Conservation (phyloP, 2,797 vertebrate species). For the Takifugu rubripes region DNA sequence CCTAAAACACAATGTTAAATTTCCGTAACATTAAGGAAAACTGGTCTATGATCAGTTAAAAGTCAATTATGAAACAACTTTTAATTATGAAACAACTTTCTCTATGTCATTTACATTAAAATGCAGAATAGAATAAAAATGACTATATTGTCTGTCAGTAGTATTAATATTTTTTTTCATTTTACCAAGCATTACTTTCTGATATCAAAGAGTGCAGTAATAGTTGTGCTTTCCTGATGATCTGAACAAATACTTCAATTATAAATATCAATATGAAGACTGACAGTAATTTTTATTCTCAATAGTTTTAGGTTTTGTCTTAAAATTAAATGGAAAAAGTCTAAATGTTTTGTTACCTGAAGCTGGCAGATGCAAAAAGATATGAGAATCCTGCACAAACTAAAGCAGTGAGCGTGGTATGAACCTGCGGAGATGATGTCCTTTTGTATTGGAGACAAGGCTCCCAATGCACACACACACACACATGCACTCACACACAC, state of each 20-base stretch:
- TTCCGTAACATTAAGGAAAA: too few relatives aligned
- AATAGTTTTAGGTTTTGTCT: too few relatives aligned
- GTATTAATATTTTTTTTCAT: not conserved
- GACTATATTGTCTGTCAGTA: not conserved
- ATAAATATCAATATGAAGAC: not conserved
- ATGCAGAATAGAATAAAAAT: too few relatives aligned
- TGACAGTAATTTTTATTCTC: not conserved
- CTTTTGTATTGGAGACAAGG: slow-evolving; percentile 51
- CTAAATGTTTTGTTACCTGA: slow-evolving; percentile 60
- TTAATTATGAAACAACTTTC: too few relatives aligned
- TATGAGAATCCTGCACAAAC: slow-evolving; percentile 40
- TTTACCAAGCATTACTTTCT: not conserved
- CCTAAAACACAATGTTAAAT: too few relatives aligned
- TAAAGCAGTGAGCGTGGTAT: slow-evolving; percentile 24
- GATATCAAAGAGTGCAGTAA: not conserved
- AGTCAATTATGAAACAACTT: too few relatives aligned
- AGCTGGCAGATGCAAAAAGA: slow-evolving; percentile 34
- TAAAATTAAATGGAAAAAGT: not conserved
- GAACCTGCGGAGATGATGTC: slow-evolving; percentile 44
- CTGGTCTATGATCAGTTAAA: too few relatives aligned
- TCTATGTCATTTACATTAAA: too few relatives aligned
- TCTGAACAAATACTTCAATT: slow-evolving; percentile 2
- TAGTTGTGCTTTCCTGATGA: not conserved
- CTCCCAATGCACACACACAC: slow-evolving; percentile 49
- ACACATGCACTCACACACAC: slow-evolving; percentile 1